phyloP scores from a whole-genome alignment of 2,888 invertebrate species.

The Athalia circularis region DNA sequence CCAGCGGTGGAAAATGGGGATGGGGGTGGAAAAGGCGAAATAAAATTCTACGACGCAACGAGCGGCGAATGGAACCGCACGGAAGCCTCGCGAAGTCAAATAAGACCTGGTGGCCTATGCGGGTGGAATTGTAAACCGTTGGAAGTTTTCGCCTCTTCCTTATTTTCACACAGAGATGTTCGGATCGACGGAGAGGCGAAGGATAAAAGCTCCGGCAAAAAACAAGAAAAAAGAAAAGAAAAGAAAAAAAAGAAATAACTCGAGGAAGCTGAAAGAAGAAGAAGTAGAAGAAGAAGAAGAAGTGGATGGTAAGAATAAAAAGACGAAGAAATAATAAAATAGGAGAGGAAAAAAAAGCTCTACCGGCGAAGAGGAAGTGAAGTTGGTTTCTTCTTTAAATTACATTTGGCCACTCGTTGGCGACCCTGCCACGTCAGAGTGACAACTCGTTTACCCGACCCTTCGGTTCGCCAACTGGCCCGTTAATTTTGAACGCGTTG shows the following conservation, averaged over 20 bases:
- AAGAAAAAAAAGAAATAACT: constrained; percentile 12
- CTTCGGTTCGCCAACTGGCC: constrained; percentile 35
- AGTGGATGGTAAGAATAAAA: constrained; percentile 13
- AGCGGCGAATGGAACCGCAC: constrained; percentile 46
- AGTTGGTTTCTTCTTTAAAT: constrained; percentile 69
- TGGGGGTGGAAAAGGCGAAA: constrained; percentile 44
- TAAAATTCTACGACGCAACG: constrained; percentile 45
- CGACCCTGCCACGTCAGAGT: constrained; percentile 53
- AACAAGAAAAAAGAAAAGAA: constrained; percentile 15
- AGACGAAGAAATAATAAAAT: constrained; percentile 33
- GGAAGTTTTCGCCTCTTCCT: constrained; percentile 52
- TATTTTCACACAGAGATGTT: constrained; percentile 12
- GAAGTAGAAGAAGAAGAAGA: constrained; percentile 30
- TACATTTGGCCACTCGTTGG: constrained; percentile 71
- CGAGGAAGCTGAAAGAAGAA: constrained; percentile 20
- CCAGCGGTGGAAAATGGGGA: constrained; percentile 1
- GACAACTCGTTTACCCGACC: constrained; percentile 45
- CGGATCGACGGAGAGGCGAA: constrained; percentile 12
- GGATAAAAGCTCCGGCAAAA: neutral
- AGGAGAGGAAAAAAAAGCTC: constrained; percentile 38
- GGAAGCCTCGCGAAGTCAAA: constrained; percentile 41
- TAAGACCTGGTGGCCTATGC: constrained; percentile 36
- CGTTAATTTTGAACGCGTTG: constrained; percentile 41
- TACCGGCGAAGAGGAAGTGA: constrained; percentile 52
- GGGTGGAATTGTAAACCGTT: constrained; percentile 43